Base-by-base conservation (phyloP, 2,797 vertebrate species). In the Anas capensis region DNA sequence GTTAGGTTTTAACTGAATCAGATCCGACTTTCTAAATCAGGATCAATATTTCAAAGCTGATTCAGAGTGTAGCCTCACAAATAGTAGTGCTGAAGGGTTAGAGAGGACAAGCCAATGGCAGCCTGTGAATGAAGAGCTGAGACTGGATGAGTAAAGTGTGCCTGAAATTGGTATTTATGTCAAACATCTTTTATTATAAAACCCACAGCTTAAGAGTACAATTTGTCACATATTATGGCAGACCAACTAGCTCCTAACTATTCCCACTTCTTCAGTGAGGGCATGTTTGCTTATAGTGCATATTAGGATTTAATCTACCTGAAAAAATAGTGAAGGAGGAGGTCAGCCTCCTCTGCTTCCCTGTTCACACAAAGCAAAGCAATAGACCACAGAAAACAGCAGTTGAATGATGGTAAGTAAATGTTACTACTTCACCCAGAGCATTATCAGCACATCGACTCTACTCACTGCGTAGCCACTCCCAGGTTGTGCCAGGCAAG, bases 391-490 rank as follows among this genome's bases (percentile, higher is more conserved):
- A 42, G 61, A 29, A 80, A 48, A 9, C 33, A 85, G 21, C 3
- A 27, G 15, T 4, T 81, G 11, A 40, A 64, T 56, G 38, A 18
- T 20, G 12, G 21, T 26, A 40, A 51, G 49, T 51, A 69, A 2
- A 72, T 24, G 11, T 86, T 64, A 34, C 51, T 60, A 0, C 33
- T 72, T 72, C 24, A 44, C 31, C 42, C 48, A 20, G 19, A 78
- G 26, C 0, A 0, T 38, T 75, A 48, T 26, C 11, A 6, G 27
- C 46, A n/a, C 1, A 0, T 68, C 64, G 31, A 36, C 29, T 60
- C 42, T 23, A 31, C 38, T 33, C 57, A 38, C 68, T 34, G 53
- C 17, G 49, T 57, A 51, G 56, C 51, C 44, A 5, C 76, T 76
- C 65, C 54, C 46, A 71, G 61, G 38, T 38, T 33, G 36, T 54